Percentiles rank a stretch among this genome's conserved stretches.
These are phyloP conservation scores for Trinectes maculatus DNA, from an alignment of 2,113 vertebrate genomes.

Conservation along the genomic window DNA sequence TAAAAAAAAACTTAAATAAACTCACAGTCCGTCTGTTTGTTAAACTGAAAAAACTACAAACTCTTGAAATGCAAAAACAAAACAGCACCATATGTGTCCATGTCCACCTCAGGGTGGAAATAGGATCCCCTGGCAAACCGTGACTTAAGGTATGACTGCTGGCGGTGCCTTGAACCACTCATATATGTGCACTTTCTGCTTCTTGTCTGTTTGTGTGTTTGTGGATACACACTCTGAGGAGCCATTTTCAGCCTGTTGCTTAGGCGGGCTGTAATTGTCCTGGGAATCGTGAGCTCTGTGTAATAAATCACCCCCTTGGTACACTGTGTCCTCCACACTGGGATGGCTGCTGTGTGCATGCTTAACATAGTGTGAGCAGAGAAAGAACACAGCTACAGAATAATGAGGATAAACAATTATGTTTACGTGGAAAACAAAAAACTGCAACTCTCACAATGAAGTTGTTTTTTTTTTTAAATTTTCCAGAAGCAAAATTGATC, in stretches of 20 bases:
- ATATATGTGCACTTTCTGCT: slow-evolving; percentile 13
- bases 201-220: slow-evolving; percentile 42
- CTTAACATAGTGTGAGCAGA: slow-evolving; percentile 58
- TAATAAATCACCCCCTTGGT: slow-evolving; percentile 79
- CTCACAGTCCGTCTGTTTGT: neutral
- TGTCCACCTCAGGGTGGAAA: slow-evolving; percentile 36
- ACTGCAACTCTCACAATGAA: slow-evolving; percentile 25
- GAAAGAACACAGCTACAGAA: slow-evolving; percentile 43
- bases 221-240: slow-evolving; percentile 36
- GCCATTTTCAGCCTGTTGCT: slow-evolving; percentile 75
- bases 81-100: neutral
- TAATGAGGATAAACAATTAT: slow-evolving; percentile 47
- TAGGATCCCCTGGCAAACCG: neutral
- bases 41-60: neutral
- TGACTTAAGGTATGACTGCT: slow-evolving; percentile 25
- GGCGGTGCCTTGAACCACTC: slow-evolving; percentile 26
- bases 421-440: slow-evolving; percentile 19
- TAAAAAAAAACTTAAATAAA: too few relatives aligned
- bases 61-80: slow-evolving; percentile 15
- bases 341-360: slow-evolving; percentile 61
- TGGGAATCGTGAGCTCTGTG: slow-evolving; percentile 74
- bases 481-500: slow-evolving; percentile 8
- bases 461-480: slow-evolving; percentile 25
- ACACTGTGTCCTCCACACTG: slow-evolving; percentile 73
- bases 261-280: slow-evolving; percentile 76